phyloP scores from a whole-genome alignment of 2,888 invertebrate genomes.

The Lutraria lutraria region DNA sequence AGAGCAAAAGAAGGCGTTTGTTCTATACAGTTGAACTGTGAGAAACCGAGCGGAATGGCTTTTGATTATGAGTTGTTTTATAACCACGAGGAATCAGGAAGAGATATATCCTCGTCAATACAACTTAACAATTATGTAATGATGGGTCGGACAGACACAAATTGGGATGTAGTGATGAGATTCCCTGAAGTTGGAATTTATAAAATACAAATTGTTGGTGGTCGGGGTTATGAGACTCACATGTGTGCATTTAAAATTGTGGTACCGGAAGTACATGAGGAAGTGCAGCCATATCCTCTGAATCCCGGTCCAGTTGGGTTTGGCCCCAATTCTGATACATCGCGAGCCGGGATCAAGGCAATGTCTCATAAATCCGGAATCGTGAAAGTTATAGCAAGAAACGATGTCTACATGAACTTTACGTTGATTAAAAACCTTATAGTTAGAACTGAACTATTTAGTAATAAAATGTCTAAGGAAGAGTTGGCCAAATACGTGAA shows the following conservation, averaged over 20 bases:
- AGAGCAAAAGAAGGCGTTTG: constrained; percentile 51
- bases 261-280: constrained; percentile 51
- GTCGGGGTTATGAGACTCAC: constrained; percentile 28
- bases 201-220: constrained; percentile 53
- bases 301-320: constrained; percentile 61
- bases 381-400: constrained; percentile 47
- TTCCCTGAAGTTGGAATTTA: constrained; percentile 61
- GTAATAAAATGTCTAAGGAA: constrained; percentile 32
- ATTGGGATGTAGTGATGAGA: constrained; percentile 50
- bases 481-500: constrained; percentile 35
- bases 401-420: constrained; percentile 52
- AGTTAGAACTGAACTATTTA: constrained; percentile 48
- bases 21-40: constrained; percentile 46
- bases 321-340: constrained; percentile 57
- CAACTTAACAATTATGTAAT: constrained; percentile 56
- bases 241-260: constrained; percentile 64
- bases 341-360: constrained; percentile 43
- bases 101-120: constrained; percentile 40
- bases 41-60: constrained; percentile 24
- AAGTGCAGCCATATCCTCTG: constrained; percentile 55
- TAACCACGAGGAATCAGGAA: constrained; percentile 49
- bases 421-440: constrained; percentile 34
- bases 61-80: constrained; percentile 53
- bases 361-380: constrained; percentile 57
- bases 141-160: constrained; percentile 38